Evolutionary conservation across 2,888 invertebrate species (phyloP), one percentile per base, ranked within the genome.

Genomic region (Fragum fragum): DNA sequence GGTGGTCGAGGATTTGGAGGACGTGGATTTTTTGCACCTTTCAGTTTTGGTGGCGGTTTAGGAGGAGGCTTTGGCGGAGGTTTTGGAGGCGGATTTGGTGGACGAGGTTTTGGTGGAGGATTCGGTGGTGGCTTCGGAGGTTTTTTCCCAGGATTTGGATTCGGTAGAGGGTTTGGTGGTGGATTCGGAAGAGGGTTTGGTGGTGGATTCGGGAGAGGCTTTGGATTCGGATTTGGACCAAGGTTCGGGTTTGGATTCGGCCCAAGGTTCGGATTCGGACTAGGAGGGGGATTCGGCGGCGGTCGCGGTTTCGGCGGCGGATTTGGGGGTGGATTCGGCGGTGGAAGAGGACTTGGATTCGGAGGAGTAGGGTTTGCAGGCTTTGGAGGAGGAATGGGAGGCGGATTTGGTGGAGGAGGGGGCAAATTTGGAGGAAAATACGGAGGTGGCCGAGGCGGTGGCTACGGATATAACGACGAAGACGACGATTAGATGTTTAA

Each of bases 391-490:
- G 57, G 57, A n/a, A 21, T 26, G 7, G 23, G 23, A 5, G 57
- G 57, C 1, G 57, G 26, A 57, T 23, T 57, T 18, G 47, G 47
- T 5, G 47, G 47, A 14, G 3, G 14, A 18, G 47, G 47, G 3
- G 7, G 47, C 3, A 23, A 14, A 57, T 23, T 57, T 14, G 47
- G 47, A 47, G 47, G 47, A 47, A n/a, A 6, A 36, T 3, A 14
- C 23, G 57, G 26, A 18, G 57, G 26, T 57, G 26, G 26, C 18
- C 6, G 16, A 57, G 57, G 21, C 7, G 53, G n/a, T 23, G 57
- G 57, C 26, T 57, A 57, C 57, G 57, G 57, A 9, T 57, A 57
- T 57, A 26, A 57, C 28, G 57, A 57, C 26, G 9, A 26, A 2
- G 47, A 47, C 11, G 57, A 57, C 28, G 47, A 47, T 47, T 47